Evolutionary conservation across 2,113 vertebrate genomes (phyloP), one percentile per base, ranked within the genome.

Genomic region (Sterna hirundo): DNA sequence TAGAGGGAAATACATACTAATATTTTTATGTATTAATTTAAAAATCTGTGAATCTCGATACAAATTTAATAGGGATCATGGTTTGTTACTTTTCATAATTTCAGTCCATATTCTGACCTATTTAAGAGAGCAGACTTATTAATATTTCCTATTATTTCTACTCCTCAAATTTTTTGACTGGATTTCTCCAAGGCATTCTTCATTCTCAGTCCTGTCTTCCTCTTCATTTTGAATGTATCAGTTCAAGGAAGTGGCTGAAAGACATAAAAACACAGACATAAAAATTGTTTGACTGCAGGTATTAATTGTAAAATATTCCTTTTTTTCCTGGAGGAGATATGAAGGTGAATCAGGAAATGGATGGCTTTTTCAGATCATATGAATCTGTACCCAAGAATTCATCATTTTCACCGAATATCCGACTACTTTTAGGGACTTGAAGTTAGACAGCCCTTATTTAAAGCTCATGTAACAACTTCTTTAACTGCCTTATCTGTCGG

Each of bases 311-410:
- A 23, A 57, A 47, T 32, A 38, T 52, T 57, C 10, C 4, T 29
- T 29, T 42, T 55, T 36, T 49, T n/a, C 17, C 26, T 58, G 32
- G 34, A 75, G 40, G 55, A 86, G 62, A 94, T 54, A 83, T 83
- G 42, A 94, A 90, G 98, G 98, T 98, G 98, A 98, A 98, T 98
- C 98, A 98, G 98, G 97, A 98, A 98, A 98, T 98, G 98, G 98
- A 98, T 98, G 98, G 97, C 98, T 84, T 98, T 98, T 97, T 98
- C 97, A 90, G 90, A 85, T 98, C 98, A 98, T 77, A 97, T 93
- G 90, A 97, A 97, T 98, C 98, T 98, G 97, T 81, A 95, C 91
- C 97, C 96, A 32, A 95, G 54, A 92, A 94, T 64, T 98, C 98
- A 98, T 98, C 98, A 98, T 97, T 94, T 98, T 97, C 98, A 98